Evolutionary conservation across 2,797 vertebrate species (phyloP), one percentile per base, ranked within the genome.

Genomic region (Ctenopoma multispine): DNA sequence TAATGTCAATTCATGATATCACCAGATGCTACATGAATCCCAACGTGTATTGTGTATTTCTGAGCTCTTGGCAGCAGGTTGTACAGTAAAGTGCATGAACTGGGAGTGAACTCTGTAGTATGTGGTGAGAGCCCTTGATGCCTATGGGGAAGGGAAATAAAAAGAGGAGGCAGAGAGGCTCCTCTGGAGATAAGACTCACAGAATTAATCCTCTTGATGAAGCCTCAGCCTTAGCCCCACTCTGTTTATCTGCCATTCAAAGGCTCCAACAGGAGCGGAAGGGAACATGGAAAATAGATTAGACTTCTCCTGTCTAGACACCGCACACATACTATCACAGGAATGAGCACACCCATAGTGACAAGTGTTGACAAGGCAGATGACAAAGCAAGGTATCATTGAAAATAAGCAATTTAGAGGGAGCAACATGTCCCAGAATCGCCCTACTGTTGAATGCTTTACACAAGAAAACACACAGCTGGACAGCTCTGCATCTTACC

Each of bases 191-290:
- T 92, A 91, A 92, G 88, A 79, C 86, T 82, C 51, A 38, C 72
- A 75, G 88, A 90, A 87, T 90, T 89, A 92, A 92, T 92, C 90
- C 90, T 89, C 84, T 89, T 90, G 89, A 92, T 91, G 90, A 89
- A 90, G 85, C 85, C 80, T 85, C 84, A 78, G 86, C 87, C 87
- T 83, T 66, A 59, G 87, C 83, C 84, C 81, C 47, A 55, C 82
- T 88, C 89, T 90, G 90, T 91, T 91, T 92, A 92, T 92, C 92
- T 89, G 84, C 87, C 89, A 90, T 84, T 90, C 88, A 90, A 85
- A 88, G 79, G 70, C 89, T 87, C 76, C 87, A 83, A 87, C 87
- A 89, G 87, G 59, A 85, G 82, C 62, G 81, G 83, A 87, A 80
- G 86, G 87, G 77, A 83, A 87, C 90, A 86, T 78, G 83, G 87